These are phyloP conservation scores for Amphiduros pacificus DNA, from an alignment of 2,888 invertebrate genomes.

Conservation along the genomic window DNA sequence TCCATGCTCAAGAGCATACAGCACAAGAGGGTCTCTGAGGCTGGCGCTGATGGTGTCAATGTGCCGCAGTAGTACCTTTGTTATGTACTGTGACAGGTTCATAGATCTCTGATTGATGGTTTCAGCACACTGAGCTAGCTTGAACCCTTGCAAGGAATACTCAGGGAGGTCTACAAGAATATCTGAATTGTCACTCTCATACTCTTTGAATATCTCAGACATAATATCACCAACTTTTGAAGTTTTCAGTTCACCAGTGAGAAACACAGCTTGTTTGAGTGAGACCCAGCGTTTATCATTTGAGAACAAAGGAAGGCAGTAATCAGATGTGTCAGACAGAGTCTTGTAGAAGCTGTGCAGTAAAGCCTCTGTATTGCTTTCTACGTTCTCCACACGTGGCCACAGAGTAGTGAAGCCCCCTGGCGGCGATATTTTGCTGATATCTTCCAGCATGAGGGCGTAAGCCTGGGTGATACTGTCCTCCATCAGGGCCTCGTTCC, in stretches of 20 bases:
- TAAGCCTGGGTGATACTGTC: conserved; percentile 34
- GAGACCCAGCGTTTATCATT: conserved; percentile 26
- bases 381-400: conserved; percentile 24
- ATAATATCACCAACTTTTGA: conserved; percentile 12
- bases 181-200: conserved; percentile 7
- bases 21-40: conserved; percentile 30
- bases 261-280: conserved; percentile 30
- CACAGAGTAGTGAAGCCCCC: conserved; percentile 23
- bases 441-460: conserved; percentile 30
- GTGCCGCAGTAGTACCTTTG: conserved; percentile 32
- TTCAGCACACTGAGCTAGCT: conserved; percentile 10
- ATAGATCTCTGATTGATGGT: conserved; percentile 19
- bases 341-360: conserved; percentile 23
- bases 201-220: conserved; percentile 20
- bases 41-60: conserved; percentile 20
- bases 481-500: conserved; percentile 39
- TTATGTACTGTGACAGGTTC: not conserved
- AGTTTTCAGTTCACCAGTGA: conserved; percentile 22
- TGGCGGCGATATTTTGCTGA: conserved; percentile 19
- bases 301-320: conserved; percentile 23
- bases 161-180: conserved; percentile 25
- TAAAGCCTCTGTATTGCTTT: conserved; percentile 18
- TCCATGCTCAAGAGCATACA: conserved; percentile 35
- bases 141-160: conserved; percentile 14
- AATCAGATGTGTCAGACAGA: conserved; percentile 7